Percentiles rank a stretch among this genome's conserved stretches.
phyloP scores from a whole-genome alignment of 2,113 vertebrate species.

The Mungos mungo region DNA sequence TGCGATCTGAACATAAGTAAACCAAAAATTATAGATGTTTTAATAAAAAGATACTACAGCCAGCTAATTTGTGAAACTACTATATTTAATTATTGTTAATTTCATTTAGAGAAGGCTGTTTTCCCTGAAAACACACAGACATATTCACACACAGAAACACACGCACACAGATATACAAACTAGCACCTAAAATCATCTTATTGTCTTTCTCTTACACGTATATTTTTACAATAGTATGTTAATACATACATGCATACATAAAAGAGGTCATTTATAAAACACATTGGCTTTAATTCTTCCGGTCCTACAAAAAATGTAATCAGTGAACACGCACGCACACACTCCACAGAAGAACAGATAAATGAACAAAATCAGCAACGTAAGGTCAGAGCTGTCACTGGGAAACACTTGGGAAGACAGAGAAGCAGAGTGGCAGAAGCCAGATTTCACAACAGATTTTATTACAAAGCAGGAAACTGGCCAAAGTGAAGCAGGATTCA shows the following conservation, averaged over 20 bases:
- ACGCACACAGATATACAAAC: background rate
- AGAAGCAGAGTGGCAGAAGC: background rate
- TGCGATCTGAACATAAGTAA: background rate
- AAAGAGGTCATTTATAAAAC: background rate
- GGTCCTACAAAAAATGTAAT: background rate
- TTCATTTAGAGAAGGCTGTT: background rate
- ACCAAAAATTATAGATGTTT: background rate
- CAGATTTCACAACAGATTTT: background rate
- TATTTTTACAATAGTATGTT: background rate
- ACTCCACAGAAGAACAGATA: background rate
- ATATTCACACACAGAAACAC: background rate
- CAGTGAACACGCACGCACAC: background rate
- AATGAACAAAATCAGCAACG: background rate
- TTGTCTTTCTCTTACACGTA: background rate
- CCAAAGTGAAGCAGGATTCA: background rate
- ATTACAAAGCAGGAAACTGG: background rate
- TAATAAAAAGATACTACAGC: background rate
- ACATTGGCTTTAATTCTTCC: background rate
- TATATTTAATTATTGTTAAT: background rate
- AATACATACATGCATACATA: background rate
- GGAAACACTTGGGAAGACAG: background rate
- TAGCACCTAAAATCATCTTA: background rate
- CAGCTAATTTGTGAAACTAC: background rate
- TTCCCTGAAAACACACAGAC: background rate
- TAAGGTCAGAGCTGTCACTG: background rate